Base-by-base conservation (phyloP, 2,113 vertebrate species). In the Callipepla squamata region DNA sequence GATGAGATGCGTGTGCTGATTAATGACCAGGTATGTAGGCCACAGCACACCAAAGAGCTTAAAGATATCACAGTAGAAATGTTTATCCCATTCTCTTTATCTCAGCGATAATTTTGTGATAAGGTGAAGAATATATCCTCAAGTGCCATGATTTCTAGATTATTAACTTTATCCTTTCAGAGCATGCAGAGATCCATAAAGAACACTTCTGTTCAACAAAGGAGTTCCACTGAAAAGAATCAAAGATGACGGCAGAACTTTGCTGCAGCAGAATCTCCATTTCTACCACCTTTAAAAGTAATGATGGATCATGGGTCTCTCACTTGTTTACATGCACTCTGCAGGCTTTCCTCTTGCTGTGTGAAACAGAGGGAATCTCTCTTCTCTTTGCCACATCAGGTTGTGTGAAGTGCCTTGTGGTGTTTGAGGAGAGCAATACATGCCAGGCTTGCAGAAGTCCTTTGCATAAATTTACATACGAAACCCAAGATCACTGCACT, bases 401-500 rank as follows among this genome's bases (percentile, higher is more conserved):
- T 87, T 89, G 82, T 36, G 89, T 55, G 80, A 87, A 89, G 91
- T 82, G 92, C 87, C 73, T 85, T 80, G 89, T 69, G 87, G 89
- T 83, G 76, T 93, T 88, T 45, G 75, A 95, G 96, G 92, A 93
- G 93, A 97, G 90, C 80, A 95, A 62, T 77, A 85, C 82, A 74
- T 47, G 89, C 94, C 47, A 88, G 65, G 80, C 55, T 92, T 95
- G 85, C 82, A 97, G 88, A 82, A 85, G 20, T 30, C 92, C 93
- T 97, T 93, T 97, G 95, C 97, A 97, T 97, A 97, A 96, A 97
- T 97, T 97, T 98, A 87, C 96, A 97, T 97, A 89, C n/a, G 85
- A 92, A 93, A 77, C 73, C 58, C 87, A 92, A 94, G 72, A 90
- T 96, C 85, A n/a, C 80, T 76, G 68, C 53, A 84, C 87, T 91